Evolutionary conservation across 2,113 vertebrate genomes (phyloP), one percentile per base, ranked within the genome.

Genomic region (Malaclemys terrapin): DNA sequence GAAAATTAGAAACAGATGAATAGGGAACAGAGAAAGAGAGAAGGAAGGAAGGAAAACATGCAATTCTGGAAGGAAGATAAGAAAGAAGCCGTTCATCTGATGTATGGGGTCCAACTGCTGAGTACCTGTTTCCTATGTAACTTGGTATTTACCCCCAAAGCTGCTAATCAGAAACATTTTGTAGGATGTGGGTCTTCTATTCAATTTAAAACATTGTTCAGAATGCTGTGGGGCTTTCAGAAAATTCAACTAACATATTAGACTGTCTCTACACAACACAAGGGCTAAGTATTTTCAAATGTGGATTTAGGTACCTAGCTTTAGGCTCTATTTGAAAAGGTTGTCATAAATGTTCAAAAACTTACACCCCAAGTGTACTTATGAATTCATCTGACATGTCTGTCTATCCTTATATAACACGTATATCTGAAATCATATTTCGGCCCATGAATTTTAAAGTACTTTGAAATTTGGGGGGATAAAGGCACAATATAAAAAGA

Each of bases 1-100:
- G 6, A 89, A 91, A 96, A 98, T 98, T 94, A 97, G 96, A 97
- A 96, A 91, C 95, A 98, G 97, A 97, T 97, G 97, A 96, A 78
- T 11, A 95, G 93, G 76, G 50, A 95, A 89, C 82, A 38, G 65
- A 87, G 52, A 25, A 62, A 79, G 81, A 91, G 42, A 78, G 80
- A 91, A 62, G 54, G 88, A 95, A 95, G 45, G 84, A 90, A 94
- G 83, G 69, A 86, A 93, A 97, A 89, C 57, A 87, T 1, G 0
- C 75, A 85, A 45, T 42, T 84, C 50, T 89, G 85, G 95, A 84
- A 88, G 47, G 54, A 76, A 94, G 94, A 90, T 94, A 96, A 96
- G 96, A 91, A 93, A 95, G 86, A 96, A 87, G 50, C 76, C 79
- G 82, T 91, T 97, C 79, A 31, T 95, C 87, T 89, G 53, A 38